These are phyloP conservation scores for Sylvilagus floridanus DNA, from an alignment of 2,797 vertebrate species.

Conservation along the genomic window DNA sequence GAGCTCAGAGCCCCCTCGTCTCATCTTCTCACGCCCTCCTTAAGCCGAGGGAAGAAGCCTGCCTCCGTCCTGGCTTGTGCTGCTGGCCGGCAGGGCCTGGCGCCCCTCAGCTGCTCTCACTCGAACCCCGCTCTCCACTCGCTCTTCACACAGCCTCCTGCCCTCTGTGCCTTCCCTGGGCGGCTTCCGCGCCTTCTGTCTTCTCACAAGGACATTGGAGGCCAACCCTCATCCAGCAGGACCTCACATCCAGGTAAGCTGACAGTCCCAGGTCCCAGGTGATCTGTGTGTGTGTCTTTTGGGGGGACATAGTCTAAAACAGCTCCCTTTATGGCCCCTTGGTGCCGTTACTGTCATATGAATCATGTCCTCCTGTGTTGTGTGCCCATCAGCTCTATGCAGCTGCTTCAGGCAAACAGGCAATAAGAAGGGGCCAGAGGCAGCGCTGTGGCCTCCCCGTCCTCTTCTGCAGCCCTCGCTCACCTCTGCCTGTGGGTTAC, in stretches of 20 bases:
- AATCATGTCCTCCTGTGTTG: neutral
- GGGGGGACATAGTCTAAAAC: neutral
- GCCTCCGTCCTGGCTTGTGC: neutral
- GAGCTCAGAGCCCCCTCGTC: too few relatives aligned
- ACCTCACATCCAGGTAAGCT: neutral
- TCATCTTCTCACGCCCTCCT: too few relatives aligned
- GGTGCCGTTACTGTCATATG: neutral
- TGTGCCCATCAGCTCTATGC: neutral
- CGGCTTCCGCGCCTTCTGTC: neutral
- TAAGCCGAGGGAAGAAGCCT: neutral
- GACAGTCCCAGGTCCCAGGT: neutral
- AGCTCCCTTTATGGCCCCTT: neutral
- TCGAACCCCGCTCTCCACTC: neutral
- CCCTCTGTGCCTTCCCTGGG: neutral
- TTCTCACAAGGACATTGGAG: too few relatives aligned
- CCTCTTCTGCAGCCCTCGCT: too few relatives aligned
- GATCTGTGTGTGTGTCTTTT: neutral
- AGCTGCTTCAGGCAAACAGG: neutral
- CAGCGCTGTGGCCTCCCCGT: too few relatives aligned
- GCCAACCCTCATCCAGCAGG: neutral
- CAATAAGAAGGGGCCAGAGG: too few relatives aligned
- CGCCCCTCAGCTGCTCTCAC: too few relatives aligned
- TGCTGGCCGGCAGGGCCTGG: too few relatives aligned
- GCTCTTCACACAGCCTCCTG: neutral
- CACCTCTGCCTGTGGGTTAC: neutral